Percentiles rank a stretch among this genome's conserved stretches.
Conservation (phyloP, 2,888 invertebrate species). For the Abrostola triplasia region DNA sequence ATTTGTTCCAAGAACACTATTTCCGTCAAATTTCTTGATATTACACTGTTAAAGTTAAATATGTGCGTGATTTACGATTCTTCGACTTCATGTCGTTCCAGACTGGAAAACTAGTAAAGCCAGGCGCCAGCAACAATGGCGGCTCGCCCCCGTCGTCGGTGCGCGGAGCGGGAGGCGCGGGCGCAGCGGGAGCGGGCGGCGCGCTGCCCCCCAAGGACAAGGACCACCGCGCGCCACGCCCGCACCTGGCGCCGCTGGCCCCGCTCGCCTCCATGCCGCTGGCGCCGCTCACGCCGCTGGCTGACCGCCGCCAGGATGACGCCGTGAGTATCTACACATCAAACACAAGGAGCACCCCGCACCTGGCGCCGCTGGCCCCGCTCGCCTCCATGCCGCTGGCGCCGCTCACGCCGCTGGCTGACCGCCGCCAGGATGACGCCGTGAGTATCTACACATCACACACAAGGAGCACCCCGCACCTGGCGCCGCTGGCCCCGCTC, state of each 20-base stretch:
- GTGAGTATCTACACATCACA: constrained; percentile 21
- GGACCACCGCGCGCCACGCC: constrained; percentile 7
- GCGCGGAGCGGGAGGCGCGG: constrained; percentile 21
- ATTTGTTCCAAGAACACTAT: too few relatives aligned
- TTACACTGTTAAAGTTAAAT: too few relatives aligned
- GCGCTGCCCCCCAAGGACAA: not conserved
- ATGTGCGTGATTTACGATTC: too few relatives aligned
- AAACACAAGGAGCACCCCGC: constrained; percentile 52
- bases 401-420: constrained; percentile 67
- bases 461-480: constrained; percentile 59
- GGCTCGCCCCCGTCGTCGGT: constrained; percentile 56
- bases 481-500: constrained; percentile 12
- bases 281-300: constrained; percentile 41
- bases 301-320: not conserved
- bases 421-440: constrained; percentile 57
- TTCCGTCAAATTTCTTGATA: too few relatives aligned
- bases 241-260: constrained; percentile 18
- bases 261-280: constrained; percentile 10
- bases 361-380: constrained; percentile 60
- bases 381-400: constrained; percentile 53
- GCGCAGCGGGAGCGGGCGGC: constrained; percentile 45
- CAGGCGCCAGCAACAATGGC: constrained; percentile 68
- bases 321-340: not conserved
- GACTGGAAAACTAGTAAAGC: constrained; percentile 90
- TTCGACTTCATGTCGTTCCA: constrained; percentile 54